Conservation (phyloP, 2,113 vertebrate species). For the Tetrao urogallus region DNA sequence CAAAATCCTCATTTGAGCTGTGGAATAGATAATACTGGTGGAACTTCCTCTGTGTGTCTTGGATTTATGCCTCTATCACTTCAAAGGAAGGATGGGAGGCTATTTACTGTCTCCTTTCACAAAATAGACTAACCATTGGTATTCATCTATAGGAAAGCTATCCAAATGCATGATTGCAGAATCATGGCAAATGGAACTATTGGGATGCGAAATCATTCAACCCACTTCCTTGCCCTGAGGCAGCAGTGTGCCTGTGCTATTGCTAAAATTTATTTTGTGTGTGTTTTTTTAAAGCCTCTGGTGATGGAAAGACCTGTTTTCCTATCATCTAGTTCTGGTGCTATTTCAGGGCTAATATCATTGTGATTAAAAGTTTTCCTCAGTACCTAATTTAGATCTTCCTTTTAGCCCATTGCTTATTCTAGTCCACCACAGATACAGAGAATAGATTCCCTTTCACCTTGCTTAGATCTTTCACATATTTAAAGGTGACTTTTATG, state of each 20-base stretch:
- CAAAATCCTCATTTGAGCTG: background rate
- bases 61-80: too few relatives aligned
- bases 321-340: background rate
- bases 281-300: background rate
- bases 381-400: background rate
- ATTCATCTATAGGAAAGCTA: background rate
- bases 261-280: background rate
- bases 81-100: background rate
- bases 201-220: background rate
- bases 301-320: background rate
- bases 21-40: background rate
- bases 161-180: background rate
- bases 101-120: background rate
- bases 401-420: background rate
- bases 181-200: background rate
- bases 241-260: background rate
- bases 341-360: background rate
- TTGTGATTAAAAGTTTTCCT: background rate
- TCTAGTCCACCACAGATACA: background rate
- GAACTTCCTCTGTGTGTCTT: too few relatives aligned
- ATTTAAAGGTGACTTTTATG: background rate
- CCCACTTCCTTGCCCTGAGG: background rate
- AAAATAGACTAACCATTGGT: background rate
- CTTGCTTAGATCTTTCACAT: background rate
- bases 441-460: background rate